phyloP scores from a whole-genome alignment of 2,113 vertebrate species.

The Meriones unguiculatus region DNA sequence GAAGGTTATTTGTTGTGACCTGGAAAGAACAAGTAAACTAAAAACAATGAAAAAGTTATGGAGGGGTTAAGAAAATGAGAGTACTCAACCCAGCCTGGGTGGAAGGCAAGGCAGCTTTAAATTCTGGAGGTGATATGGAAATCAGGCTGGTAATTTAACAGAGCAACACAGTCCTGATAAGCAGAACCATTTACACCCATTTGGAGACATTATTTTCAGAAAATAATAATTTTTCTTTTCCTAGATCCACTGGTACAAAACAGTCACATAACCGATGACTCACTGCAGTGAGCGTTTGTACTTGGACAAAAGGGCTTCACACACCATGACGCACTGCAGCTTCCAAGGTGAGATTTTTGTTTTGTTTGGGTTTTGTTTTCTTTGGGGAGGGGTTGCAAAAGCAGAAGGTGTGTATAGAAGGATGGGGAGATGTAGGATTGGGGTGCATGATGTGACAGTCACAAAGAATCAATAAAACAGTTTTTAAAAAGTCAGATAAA shows the following conservation, averaged over 20 bases:
- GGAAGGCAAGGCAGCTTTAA: slow-evolving; percentile 31
- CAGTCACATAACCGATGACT: not conserved
- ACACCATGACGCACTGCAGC: not conserved
- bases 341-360: not conserved
- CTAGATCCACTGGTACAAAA: slow-evolving; percentile 29
- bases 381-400: not conserved
- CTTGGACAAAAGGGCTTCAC: not conserved
- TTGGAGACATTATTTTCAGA: not conserved
- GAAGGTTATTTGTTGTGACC: not conserved
- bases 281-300: not conserved
- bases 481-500: slow-evolving; percentile 35
- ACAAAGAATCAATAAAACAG: too few relatives aligned
- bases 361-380: not conserved
- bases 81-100: fast-evolving
- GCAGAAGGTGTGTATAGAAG: not conserved
- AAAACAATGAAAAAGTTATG: not conserved
- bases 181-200: not conserved
- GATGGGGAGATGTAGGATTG: not conserved
- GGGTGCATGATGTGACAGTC: too few relatives aligned
- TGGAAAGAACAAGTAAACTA: not conserved
- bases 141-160: not conserved
- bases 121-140: not conserved
- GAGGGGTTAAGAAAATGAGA: not conserved
- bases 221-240: slow-evolving; percentile 37
- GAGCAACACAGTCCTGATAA: not conserved